phyloP scores from a whole-genome alignment of 2,113 vertebrate genomes.

The Montifringilla adamsi region DNA sequence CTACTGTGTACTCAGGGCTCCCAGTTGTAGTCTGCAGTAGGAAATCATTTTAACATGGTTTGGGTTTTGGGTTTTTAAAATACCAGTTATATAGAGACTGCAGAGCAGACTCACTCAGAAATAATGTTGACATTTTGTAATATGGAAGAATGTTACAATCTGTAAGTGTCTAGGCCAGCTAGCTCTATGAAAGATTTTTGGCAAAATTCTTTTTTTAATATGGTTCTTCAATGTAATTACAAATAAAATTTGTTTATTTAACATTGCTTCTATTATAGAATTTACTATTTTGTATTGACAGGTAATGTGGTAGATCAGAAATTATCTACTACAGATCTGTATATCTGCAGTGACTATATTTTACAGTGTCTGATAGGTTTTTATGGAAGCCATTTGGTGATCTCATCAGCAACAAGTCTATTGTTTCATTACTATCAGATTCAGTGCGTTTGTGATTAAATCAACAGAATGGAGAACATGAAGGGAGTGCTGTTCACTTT shows the following conservation, averaged over 20 bases:
- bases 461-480: slow-evolving; percentile 60
- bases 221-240: not conserved
- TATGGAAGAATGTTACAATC: not conserved
- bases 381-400: slow-evolving; percentile 54
- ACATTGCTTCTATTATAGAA: not conserved
- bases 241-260: not conserved
- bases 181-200: not conserved
- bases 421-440: slow-evolving; percentile 72
- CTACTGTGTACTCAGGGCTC: not conserved
- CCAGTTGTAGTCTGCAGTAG: not conserved
- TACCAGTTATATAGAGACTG: not conserved
- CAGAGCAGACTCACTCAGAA: not conserved
- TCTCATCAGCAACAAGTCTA: slow-evolving; percentile 63
- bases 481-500: slow-evolving; percentile 67
- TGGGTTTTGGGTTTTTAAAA: not conserved
- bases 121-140: not conserved
- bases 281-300: not conserved
- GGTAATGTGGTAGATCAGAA: not conserved
- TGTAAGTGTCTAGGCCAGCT: not conserved
- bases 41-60: not conserved
- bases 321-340: not conserved
- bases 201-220: not conserved
- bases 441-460: slow-evolving; percentile 72
- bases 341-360: not conserved
- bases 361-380: slow-evolving; percentile 41